Evolutionary conservation across 2,888 invertebrate species (phyloP).

Genomic region (Metopia argyrocephala): DNA sequence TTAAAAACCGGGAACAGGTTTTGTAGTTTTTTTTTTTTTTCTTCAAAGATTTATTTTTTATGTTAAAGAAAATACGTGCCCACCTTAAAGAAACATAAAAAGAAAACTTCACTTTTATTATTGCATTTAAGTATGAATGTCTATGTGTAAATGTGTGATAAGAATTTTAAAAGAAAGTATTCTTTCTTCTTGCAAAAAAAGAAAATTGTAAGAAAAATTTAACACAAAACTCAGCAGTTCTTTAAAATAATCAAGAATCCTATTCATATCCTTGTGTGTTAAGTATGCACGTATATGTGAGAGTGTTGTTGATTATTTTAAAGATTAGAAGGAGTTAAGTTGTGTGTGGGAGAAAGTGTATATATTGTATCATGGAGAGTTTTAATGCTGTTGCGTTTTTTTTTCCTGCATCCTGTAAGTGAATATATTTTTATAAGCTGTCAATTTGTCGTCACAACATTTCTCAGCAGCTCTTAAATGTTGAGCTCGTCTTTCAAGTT

Average conservation of each 20-base stretch:
- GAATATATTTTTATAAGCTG: constrained; percentile 73
- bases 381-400: constrained; percentile 43
- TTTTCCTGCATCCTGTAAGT: constrained; percentile 1
- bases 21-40: background rate
- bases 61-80: constrained; percentile 48
- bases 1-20: constrained; percentile 18
- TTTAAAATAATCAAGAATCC: constrained; percentile 56
- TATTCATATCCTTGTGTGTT: background rate
- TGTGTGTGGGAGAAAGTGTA: background rate
- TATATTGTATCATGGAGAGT: constrained; percentile 1
- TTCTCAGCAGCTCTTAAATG: constrained; percentile 28
- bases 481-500: constrained; percentile 9
- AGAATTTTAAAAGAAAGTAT: constrained; percentile 7
- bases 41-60: too few species aligned
- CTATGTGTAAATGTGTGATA: background rate
- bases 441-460: constrained; percentile 72
- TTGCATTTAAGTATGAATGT: background rate
- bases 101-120: constrained; percentile 24
- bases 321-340: too few species aligned
- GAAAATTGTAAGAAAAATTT: background rate
- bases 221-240: constrained; percentile 27
- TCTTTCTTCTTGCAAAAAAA: too few species aligned
- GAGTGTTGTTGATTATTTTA: too few species aligned
- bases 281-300: background rate
- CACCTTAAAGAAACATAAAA: constrained; percentile 39